Base-by-base conservation (phyloP, 2,797 vertebrate species). In the Gila robusta region DNA sequence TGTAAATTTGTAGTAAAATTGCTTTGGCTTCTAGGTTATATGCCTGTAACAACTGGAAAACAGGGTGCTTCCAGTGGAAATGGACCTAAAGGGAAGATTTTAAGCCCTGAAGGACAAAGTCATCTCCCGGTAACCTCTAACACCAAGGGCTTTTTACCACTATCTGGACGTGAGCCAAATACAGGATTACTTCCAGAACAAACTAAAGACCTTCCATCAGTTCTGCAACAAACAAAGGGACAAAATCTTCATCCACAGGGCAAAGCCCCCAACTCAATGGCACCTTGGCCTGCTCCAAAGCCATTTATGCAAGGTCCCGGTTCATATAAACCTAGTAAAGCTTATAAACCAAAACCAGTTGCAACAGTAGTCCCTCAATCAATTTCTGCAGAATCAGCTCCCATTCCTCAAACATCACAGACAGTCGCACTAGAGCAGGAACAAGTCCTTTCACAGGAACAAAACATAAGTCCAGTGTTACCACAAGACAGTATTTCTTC, bases 21-120 rank as follows among this genome's bases (percentile, higher is more conserved):
- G 56, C 88, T 89, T 87, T 64, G 9, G 28, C 84, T 89, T 59
- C 72, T 87, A 96, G 95, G 93, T 73, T 94, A 94, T 11, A 89
- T 89, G 9, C 39, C 84, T 81, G 59, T 86, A 59, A 89, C 81
- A 12, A 90, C 91, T 87, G 92, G 88, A 35, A 92, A 92, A 73
- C 86, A 71, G 44, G 91, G 88, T 64, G 28, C 9, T 0, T 74
- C 87, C 0, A 86, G 66, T 49, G 89, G 89, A 84, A 93, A 91
- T 16, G 86, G 87, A 32, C 83, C 88, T 0, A 94, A 94, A 91
- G 93, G 92, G 35, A 89, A 85, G 73, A 89, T 86, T 88, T 74
- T 91, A 52, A 83, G 89, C 37, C 86, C 88, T 56, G 91, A 89
- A 73, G 91, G 91, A 79, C 88, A 88, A 3, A 91, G 84, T 54